Percentiles rank a stretch among this genome's conserved stretches.
Evolutionary conservation across 1,140 invertebrate species (phyloP).

Genomic region (Calosoma granatense): DNA sequence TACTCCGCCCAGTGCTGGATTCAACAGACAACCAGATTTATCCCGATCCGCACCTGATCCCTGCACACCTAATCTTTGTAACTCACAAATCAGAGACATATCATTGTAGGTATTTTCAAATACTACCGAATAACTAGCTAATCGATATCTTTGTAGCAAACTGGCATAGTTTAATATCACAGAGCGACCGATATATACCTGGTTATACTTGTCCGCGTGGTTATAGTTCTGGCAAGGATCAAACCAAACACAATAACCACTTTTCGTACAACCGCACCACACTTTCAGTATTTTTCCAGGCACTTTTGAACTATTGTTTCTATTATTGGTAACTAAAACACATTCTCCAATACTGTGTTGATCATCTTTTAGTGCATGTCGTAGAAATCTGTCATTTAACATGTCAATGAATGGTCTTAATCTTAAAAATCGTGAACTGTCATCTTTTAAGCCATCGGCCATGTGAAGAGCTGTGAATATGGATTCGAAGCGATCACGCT

Average conservation of each 20-base stretch:
- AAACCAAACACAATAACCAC: conserved; percentile 19
- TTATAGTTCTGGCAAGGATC: conserved; percentile 10
- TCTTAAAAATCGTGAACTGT: conserved; percentile 13
- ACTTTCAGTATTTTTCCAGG: conserved; percentile 14
- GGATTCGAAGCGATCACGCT: conserved; percentile 18
- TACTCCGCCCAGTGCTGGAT: conserved; percentile 18
- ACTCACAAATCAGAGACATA: neutral
- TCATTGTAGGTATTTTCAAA: conserved; percentile 4
- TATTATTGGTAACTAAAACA: conserved; percentile 14
- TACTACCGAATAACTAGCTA: neutral
- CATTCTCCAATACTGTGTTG: conserved; percentile 17
- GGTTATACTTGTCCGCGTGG: neutral
- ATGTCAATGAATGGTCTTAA: conserved; percentile 14
- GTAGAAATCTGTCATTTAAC: conserved; percentile 17
- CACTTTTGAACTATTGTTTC: conserved; percentile 16
- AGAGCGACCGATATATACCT: neutral
- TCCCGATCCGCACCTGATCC: neutral
- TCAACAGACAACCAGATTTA: conserved; percentile 11
- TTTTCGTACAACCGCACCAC: conserved; percentile 18
- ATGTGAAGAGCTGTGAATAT: conserved; percentile 17
- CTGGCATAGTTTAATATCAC: conserved; percentile 1
- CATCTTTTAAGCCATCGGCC: conserved; percentile 13
- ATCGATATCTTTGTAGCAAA: neutral
- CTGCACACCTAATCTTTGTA: conserved; percentile 8
- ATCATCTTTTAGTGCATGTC: conserved; percentile 13